Evolutionary conservation across 2,888 invertebrate genomes (phyloP), one percentile per base, ranked within the genome.

Genomic region (Eumerus sabulonum): DNA sequence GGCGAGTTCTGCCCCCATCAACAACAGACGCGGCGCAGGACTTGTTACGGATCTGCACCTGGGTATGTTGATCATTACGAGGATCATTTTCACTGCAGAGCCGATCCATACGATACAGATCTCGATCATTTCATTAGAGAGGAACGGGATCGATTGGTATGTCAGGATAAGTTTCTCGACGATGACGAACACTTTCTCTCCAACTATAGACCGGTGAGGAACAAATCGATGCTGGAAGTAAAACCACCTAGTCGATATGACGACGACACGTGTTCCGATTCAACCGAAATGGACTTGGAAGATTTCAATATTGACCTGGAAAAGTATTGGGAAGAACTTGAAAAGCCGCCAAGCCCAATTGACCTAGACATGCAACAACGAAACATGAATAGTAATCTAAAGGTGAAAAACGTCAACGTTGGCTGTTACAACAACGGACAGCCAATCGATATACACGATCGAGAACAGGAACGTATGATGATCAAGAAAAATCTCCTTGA

Each of bases 291-390:
- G 77, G 89, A 89, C 53, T 81, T 89, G 45, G 88, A 89, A 74
- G 89, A 89, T 70, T 89, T 89, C 54, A 89, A 89, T 79, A 88
- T 89, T 54, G 89, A 89, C 72, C 84, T 89, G 77, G 88, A 88
- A 62, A 89, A 89, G 82, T 89, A 89, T 82, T 89, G 89, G 88
- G 88, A 88, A 50, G 87, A 89, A 76, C 82, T 89, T 59, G 89
- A 89, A 77, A 88, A 88, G 62, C 87, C 88, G 5, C 88, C 88
- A 7, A 88, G 87, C 64, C 88, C 88, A 72, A 86, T 88, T 27
- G 88, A 89, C 76, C 82, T 88, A 72, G 87, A 88, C 76, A 88
- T 87, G 86, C 87, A 86, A 59, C 85, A 86, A 0, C 87, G 88
- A 47, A 88, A 89, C 59, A 88, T 87, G 86, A 88, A 87, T 70